Percentiles rank a stretch among this genome's conserved stretches.
Conservation (phyloP, 2,797 vertebrate species). For the Kryptopterus vitreolus region DNA sequence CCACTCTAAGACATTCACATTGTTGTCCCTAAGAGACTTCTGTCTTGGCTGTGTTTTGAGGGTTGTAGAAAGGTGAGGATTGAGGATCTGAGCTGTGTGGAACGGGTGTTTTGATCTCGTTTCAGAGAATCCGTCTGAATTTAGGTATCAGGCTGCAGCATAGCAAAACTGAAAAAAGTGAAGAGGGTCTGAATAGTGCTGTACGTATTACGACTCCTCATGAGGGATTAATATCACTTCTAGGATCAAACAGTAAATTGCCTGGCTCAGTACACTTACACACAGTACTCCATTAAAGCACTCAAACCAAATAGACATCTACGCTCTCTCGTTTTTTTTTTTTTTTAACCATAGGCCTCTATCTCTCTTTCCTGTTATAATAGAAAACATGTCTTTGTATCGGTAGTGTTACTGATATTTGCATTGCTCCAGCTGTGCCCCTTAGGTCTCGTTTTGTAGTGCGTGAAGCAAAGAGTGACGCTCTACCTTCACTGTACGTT, state of each 20-base stretch:
- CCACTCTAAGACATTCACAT: too few relatives aligned
- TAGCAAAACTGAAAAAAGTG: too few relatives aligned
- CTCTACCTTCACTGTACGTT: background rate
- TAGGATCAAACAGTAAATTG: background rate
- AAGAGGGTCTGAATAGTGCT: too few relatives aligned
- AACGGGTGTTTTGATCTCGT: too few relatives aligned
- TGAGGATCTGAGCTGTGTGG: too few relatives aligned
- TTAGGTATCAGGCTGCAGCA: too few relatives aligned
- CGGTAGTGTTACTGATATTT: background rate
- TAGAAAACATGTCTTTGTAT: background rate
- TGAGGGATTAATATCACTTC: background rate
- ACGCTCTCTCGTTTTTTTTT: background rate
- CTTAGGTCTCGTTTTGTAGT: background rate
- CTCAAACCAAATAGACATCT: background rate
- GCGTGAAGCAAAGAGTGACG: background rate
- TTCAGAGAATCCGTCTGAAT: too few relatives aligned
- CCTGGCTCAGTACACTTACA: background rate
- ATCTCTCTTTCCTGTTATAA: background rate
- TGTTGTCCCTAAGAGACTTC: too few relatives aligned
- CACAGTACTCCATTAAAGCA: background rate
- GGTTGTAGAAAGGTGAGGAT: too few relatives aligned
- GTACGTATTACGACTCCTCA: too few relatives aligned
- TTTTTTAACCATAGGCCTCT: too few relatives aligned
- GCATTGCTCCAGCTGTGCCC: background rate
- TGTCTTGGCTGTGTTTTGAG: too few relatives aligned